phyloP scores from a whole-genome alignment of 1,140 invertebrate genomes.

The Aradophagus sp. region DNA sequence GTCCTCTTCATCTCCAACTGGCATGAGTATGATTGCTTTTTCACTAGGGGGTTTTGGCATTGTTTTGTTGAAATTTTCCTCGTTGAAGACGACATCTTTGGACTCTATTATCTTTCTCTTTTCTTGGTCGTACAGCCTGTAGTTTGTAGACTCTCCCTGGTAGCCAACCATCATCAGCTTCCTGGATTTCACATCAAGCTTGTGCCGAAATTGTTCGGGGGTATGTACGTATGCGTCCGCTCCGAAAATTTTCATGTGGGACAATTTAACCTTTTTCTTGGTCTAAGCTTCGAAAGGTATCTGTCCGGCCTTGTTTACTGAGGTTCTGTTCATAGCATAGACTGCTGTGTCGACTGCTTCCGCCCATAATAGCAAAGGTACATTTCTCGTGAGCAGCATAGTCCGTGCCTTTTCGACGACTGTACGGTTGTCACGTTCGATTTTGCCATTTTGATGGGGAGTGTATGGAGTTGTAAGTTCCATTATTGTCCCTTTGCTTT shows the following conservation, averaged over 20 bases:
- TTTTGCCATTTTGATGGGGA: constrained; percentile 69
- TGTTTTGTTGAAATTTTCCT: too few relatives aligned
- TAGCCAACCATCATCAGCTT: constrained; percentile 49
- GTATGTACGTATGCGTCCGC: constrained; percentile 59
- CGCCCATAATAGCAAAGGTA: constrained; percentile 69
- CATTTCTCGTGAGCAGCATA: constrained; percentile 63
- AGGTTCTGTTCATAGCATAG: constrained; percentile 58
- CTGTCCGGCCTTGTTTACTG: constrained; percentile 43
- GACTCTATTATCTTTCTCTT: constrained; percentile 32
- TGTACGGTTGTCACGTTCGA: constrained; percentile 70
- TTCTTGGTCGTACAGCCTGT: constrained; percentile 55
- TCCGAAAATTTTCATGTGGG: constrained; percentile 64
- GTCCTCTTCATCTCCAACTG: too few relatives aligned
- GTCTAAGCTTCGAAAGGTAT: constrained; percentile 63
- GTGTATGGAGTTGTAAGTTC: constrained; percentile 61
- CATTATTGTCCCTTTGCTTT: constrained; percentile 32
- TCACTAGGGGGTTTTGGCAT: too few relatives aligned
- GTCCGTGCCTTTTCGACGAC: constrained; percentile 67
- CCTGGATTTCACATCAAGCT: constrained; percentile 59
- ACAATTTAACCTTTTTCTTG: constrained; percentile 54
- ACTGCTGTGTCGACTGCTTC: constrained; percentile 70
- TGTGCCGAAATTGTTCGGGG: constrained; percentile 60
- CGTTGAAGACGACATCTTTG: constrained; percentile 56
- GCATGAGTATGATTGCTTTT: too few relatives aligned
- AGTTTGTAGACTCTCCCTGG: constrained; percentile 55